Evolutionary conservation across 1,140 invertebrate species (phyloP), one percentile per base, ranked within the genome.

Genomic region (Heterodera schachtii): DNA sequence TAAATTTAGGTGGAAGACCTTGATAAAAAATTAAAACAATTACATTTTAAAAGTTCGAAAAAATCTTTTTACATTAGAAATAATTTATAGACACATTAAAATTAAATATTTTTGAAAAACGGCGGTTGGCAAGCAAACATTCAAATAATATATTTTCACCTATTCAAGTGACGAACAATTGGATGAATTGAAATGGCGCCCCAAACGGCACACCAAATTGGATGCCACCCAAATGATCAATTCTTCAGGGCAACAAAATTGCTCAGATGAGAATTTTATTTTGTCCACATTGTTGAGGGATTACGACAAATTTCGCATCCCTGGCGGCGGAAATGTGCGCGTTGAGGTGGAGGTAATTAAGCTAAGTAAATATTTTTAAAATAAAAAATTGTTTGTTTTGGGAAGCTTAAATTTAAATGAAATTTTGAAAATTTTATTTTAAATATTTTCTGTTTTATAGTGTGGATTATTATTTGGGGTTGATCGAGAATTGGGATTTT

Each of bases 241-340:
- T n/a, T 49, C 71, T 19, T 57, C 71, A 21, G 76, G 44, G 67
- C n/a, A 57, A 41, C 43, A 46, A 78, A 84, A 69, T 52, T 86
- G 85, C 69, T 57, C 82, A 5, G 85, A 86, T n/a, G 85, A 86
- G 60, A 84, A 85, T 67, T 79, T 86, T 7, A 86, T 86, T 57
- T 69, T 86, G 57, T 83, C 84, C 70, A 43, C 73, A n/a, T 66
- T 86, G 60, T 66, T 86, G 19, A 64, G 79, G 41, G 87, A 80
- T 46, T 89, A 89, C 79, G 87, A 89, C 71, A 88, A 86, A 66
- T 67, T 78, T 67, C 83, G 87, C 49, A 84, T 89, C 60, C 88
- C 88, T 2, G 89, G 88, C 31, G 87, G 82, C 13, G 87, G 89
- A 7, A 83, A 85, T 60, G 88, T 89, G 4, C 73, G 85, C 60